Conservation (phyloP, 2,888 invertebrate genomes). For the Amitus sp. region DNA sequence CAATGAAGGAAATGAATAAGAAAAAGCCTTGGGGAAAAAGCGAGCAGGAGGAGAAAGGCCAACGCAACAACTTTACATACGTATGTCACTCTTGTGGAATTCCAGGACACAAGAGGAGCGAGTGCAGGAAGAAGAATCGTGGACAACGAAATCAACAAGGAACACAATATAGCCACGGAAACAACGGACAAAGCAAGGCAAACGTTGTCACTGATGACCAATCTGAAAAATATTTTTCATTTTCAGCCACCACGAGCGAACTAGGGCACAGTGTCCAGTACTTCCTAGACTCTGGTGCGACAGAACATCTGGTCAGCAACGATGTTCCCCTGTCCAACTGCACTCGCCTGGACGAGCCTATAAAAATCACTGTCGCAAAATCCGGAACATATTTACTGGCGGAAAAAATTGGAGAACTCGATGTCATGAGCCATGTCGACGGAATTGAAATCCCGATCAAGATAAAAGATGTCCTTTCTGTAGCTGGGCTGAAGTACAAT, state of each 20-base stretch:
- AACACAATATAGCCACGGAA: no score
- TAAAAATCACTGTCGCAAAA: conserved; percentile 41
- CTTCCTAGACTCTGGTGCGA: conserved; percentile 45
- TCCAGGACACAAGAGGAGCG: no score
- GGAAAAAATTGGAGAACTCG: conserved; percentile 1
- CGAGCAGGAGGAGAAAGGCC: no score
- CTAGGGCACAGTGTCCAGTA: conserved; percentile 19
- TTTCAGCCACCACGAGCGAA: neutral
- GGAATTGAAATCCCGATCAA: neutral
- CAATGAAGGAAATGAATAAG: no score
- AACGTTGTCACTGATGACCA: no score
- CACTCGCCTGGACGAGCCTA: conserved; percentile 24
- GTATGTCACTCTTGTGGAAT: no score
- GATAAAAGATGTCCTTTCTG: conserved; percentile 24
- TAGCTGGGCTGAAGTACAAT: conserved; percentile 33
- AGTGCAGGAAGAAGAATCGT: no score
- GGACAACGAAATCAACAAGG: no score
- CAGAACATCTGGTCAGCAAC: conserved; percentile 39
- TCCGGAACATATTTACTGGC: conserved; percentile 21
- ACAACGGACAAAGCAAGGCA: no score
- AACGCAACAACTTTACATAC: no score
- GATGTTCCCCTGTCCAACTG: conserved; percentile 21
- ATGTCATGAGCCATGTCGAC: conserved; percentile 4
- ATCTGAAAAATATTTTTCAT: neutral
- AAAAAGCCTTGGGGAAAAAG: no score